These are phyloP conservation scores for Phyllopteryx taeniolatus DNA, from an alignment of 2,113 vertebrate species.

Conservation along the genomic window DNA sequence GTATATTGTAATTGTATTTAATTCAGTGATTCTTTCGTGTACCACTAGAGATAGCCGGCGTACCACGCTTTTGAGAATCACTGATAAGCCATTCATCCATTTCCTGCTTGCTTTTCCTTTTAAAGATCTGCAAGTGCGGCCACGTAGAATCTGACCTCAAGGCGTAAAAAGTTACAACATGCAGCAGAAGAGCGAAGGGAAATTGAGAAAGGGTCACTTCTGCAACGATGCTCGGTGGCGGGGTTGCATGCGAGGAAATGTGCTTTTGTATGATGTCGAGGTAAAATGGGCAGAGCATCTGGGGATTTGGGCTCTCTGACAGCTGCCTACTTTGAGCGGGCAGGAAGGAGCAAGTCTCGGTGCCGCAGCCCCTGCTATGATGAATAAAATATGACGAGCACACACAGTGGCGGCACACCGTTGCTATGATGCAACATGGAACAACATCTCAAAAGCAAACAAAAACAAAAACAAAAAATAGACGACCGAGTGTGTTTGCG, in stretches of 20 bases:
- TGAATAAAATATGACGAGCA: slow-evolving; percentile 71
- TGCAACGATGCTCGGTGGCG: slow-evolving; percentile 26
- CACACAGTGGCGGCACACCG: slow-evolving; percentile 41
- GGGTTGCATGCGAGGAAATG: slow-evolving; percentile 13
- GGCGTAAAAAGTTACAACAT: neutral
- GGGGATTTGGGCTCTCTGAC: slow-evolving; percentile 53
- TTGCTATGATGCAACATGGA: slow-evolving; percentile 55
- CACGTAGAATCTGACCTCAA: neutral
- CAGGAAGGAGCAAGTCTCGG: slow-evolving; percentile 42
- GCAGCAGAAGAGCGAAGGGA: neutral
- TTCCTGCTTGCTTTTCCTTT: neutral
- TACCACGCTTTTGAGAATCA: neutral
- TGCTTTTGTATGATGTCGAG: slow-evolving; percentile 6
- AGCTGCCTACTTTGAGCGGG: slow-evolving; percentile 50
- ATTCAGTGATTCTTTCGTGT: no score
- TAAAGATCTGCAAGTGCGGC: neutral
- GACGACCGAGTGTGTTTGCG: slow-evolving; percentile 2
- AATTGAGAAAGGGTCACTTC: slow-evolving; percentile 24
- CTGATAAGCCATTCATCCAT: neutral
- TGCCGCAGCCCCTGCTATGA: slow-evolving; percentile 44
- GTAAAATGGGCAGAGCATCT: slow-evolving; percentile 41
- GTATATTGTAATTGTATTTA: no score
- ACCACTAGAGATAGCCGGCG: no score
- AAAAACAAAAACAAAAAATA: slow-evolving; percentile 22
- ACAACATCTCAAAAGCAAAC: slow-evolving; percentile 42